Percentiles rank a stretch among this genome's conserved stretches.
These are phyloP conservation scores for Tribolium castaneum DNA, from an alignment of 1,140 invertebrate species.

Conservation along the genomic window DNA sequence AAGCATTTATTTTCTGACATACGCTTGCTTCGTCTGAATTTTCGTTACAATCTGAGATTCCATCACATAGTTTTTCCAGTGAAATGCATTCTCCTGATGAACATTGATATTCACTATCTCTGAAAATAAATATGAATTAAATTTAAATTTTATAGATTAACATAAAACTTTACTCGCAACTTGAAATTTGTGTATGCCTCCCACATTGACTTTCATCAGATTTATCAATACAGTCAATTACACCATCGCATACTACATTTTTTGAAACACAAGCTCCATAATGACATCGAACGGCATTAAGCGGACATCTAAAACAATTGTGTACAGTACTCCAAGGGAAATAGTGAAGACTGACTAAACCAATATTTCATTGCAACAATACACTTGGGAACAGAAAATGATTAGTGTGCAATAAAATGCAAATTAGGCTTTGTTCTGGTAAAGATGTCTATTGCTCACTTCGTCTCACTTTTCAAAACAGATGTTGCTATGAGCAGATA, in stretches of 20 bases:
- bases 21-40: constrained; percentile 71
- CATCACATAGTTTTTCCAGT: constrained; percentile 69
- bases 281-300: constrained; percentile 76
- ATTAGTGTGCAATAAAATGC: no score
- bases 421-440: no score
- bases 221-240: constrained; percentile 34
- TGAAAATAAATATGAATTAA: constrained; percentile 44
- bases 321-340: no score
- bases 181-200: not conserved
- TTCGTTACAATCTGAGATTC: constrained; percentile 71
- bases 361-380: no score
- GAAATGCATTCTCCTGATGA: constrained; percentile 69
- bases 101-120: constrained; percentile 66
- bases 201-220: constrained; percentile 46
- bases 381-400: no score
- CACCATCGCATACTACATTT: constrained; percentile 25
- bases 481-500: no score
- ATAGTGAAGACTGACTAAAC: no score
- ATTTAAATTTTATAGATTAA: not conserved
- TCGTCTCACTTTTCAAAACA: no score
- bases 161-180: constrained; percentile 18
- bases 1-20: constrained; percentile 60
- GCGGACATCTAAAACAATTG: constrained; percentile 43
- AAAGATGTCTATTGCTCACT: no score
- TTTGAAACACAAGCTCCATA: constrained; percentile 59